phyloP scores from a whole-genome alignment of 2,113 vertebrate genomes.

The Meriones unguiculatus region DNA sequence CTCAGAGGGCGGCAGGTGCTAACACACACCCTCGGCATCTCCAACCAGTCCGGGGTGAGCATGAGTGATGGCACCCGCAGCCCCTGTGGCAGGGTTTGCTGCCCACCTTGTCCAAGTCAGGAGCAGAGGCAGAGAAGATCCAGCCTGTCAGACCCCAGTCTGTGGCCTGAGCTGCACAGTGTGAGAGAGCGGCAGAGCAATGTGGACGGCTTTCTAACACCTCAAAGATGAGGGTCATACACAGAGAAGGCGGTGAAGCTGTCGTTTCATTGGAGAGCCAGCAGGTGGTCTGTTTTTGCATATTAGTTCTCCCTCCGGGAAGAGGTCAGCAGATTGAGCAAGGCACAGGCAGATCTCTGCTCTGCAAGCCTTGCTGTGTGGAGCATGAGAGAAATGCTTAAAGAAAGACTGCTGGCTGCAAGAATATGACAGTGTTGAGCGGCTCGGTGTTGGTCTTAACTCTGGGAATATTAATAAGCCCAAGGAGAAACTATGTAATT shows the following conservation, averaged over 20 bases:
- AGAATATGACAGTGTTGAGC: not conserved
- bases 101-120: not conserved
- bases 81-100: not conserved
- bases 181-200: not conserved
- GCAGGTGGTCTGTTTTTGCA: not conserved
- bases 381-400: not conserved
- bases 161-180: not conserved
- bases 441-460: not conserved
- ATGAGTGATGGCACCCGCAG: slow-evolving; percentile 47
- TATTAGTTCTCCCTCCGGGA: not conserved
- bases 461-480: not conserved
- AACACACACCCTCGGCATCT: slow-evolving; percentile 27
- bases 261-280: not conserved
- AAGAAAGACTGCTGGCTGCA: not conserved
- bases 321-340: not conserved
- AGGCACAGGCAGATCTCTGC: not conserved
- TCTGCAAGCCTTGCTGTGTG: not conserved
- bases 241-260: not conserved
- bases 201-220: not conserved
- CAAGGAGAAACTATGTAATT: slow-evolving; percentile 1
- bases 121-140: not conserved
- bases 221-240: not conserved
- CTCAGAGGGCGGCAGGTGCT: slow-evolving; percentile 14
- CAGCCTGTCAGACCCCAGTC: not conserved
- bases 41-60: not conserved